Percentiles rank a stretch among this genome's conserved stretches.
These are phyloP conservation scores for Catajapyx aquilonaris DNA, from an alignment of 1,140 invertebrate genomes.

Conservation along the genomic window DNA sequence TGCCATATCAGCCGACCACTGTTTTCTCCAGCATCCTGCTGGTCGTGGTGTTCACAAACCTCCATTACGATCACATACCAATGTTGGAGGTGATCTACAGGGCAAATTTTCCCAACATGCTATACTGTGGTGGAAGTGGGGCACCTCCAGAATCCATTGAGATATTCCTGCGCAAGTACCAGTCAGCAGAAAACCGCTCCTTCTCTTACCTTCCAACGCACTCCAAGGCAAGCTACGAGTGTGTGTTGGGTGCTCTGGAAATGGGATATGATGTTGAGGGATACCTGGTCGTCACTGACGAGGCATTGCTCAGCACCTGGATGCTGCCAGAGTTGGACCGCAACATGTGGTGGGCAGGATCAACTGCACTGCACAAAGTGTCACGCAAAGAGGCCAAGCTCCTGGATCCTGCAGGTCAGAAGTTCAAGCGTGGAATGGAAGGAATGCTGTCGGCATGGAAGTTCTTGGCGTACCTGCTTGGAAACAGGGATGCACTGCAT, in stretches of 20 bases:
- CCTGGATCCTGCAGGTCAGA: constrained; percentile 15
- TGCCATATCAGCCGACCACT: constrained; percentile 11
- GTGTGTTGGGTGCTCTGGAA: constrained; percentile 17
- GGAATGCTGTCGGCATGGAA: constrained; percentile 13
- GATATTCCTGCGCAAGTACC: constrained; percentile 15
- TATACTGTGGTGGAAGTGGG: constrained; percentile 19
- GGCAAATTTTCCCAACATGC: constrained; percentile 17
- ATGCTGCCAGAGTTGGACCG: constrained; percentile 13
- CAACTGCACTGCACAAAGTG: constrained; percentile 9
- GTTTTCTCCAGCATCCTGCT: constrained; percentile 14
- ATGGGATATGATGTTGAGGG: constrained; percentile 20
- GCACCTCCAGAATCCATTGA: constrained; percentile 15
- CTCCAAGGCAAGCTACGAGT: constrained; percentile 16
- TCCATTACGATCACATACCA: constrained; percentile 17
- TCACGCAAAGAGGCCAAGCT: constrained; percentile 11
- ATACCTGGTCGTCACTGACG: constrained; percentile 16
- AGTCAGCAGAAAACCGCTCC: constrained; percentile 13
- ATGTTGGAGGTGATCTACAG: constrained; percentile 18
- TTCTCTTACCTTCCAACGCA: constrained; percentile 17
- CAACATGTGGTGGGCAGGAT: constrained; percentile 14
- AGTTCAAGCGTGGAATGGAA: constrained; percentile 14
- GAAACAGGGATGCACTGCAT: background rate
- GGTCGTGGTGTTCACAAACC: constrained; percentile 17
- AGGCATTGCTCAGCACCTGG: constrained; percentile 15
- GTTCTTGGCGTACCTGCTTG: constrained; percentile 12